Base-by-base conservation (phyloP, 2,797 vertebrate genomes). In the Intellagama lesueurii region DNA sequence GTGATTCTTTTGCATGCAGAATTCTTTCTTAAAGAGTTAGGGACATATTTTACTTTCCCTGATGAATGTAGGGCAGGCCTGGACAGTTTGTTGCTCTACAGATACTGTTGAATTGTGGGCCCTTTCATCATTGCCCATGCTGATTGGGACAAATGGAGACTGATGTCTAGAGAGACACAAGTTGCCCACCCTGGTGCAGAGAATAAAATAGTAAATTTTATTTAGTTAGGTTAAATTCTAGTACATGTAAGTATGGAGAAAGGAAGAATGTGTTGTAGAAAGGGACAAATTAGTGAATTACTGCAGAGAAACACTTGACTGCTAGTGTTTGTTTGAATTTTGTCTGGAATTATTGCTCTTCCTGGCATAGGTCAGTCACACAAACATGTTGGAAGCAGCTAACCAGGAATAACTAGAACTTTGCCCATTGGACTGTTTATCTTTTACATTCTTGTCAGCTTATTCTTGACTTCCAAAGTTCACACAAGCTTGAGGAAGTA, bases 381-480 rank as follows among this genome's bases (percentile, higher is more conserved):
- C 26, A 72, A 66, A 49, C 40, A 30, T 52, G 26, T 52, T 44
- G 64, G 80, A 49, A 77, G 60, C 56, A 77, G 60, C 82, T 87
- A 32, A 32, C 60, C 47, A 82, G 79, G 72, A 89, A 85, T 81
- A 81, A 32, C 88, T 81, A 52, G 40, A 40, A 68, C 81, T 77
- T 75, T 89, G 69, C 44, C 72, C 89, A 86, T 90, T 82, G 72
- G 70, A 90, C 89, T 47, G 19, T 86, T 73, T 87, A 86, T 87
- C 84, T 90, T 81, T 86, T 44, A 86, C n/a, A 69, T 76, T 77
- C 79, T 86, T 86, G 77, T 81, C 76, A 70, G 44, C 70, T 86
- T 73, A 47, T 73, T 49, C 40, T 52, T 87, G 28, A 32, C 80
- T 90, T 90, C 78, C 85, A 90, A 90, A 90, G 84, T 82, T 87